Evolutionary conservation across 2,888 invertebrate species (phyloP).

Genomic region (Mamestra brassicae): DNA sequence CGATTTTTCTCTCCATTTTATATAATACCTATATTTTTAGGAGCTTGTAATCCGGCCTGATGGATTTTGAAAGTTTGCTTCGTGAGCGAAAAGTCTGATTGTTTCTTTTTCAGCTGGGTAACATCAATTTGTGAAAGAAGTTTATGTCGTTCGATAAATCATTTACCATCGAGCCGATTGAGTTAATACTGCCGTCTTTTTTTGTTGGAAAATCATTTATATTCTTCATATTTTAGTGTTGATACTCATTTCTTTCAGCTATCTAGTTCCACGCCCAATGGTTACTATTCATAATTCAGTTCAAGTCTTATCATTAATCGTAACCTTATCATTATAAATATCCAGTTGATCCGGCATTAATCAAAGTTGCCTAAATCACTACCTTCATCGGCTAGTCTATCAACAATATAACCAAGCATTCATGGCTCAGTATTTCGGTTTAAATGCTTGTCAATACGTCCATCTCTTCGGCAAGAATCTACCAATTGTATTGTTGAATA

Average conservation of each 20-base stretch:
- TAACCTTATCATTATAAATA: background rate
- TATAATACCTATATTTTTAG: conserved; percentile 62
- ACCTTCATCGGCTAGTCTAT: background rate
- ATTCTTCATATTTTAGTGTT: background rate
- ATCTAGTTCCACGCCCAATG: background rate
- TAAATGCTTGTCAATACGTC: conserved; percentile 28
- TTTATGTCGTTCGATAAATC: conserved; percentile 48
- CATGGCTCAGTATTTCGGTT: conserved; percentile 6
- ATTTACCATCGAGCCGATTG: conserved; percentile 36
- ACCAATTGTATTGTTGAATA: conserved; percentile 46
- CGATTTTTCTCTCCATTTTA: conserved; percentile 64
- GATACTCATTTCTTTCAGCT: background rate
- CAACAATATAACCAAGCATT: background rate
- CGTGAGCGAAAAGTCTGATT: conserved; percentile 54
- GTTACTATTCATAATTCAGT: background rate
- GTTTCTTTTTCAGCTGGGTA: conserved; percentile 55
- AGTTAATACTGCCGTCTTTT: conserved; percentile 4
- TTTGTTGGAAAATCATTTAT: background rate
- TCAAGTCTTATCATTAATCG: too few relatives aligned
- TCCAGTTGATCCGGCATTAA: background rate
- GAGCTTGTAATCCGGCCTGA: conserved; percentile 58
- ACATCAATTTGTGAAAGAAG: conserved; percentile 50
- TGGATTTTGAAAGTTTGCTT: conserved; percentile 60
- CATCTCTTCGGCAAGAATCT: conserved; percentile 27
- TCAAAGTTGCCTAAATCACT: background rate